A percentile compares a stretch with the other conserved stretches of the same genome.
phyloP scores from a whole-genome alignment of 2,888 invertebrate genomes.

The Deroplatys truncata region DNA sequence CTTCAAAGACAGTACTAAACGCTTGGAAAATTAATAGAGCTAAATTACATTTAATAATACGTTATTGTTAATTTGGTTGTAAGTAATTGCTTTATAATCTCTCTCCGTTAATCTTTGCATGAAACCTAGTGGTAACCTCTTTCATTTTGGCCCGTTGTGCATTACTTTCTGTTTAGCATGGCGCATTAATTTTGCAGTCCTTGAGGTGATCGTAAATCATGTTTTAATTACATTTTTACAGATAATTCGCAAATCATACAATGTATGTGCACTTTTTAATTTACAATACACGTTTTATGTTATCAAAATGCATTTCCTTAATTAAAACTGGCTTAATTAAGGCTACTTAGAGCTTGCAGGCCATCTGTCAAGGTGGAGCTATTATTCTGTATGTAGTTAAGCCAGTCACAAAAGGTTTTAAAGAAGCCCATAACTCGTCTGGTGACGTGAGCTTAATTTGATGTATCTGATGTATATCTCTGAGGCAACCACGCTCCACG shows the following conservation, averaged over 20 bases:
- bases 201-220: background rate
- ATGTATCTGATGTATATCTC: background rate
- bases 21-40: too few relatives aligned
- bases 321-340: background rate
- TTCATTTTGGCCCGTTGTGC: too few relatives aligned
- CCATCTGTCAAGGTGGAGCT: background rate
- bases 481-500: too few relatives aligned
- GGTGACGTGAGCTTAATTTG: background rate
- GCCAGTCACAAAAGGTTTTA: background rate
- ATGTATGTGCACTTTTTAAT: background rate
- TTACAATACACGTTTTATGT: background rate
- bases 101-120: too few relatives aligned
- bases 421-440: background rate
- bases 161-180: background rate
- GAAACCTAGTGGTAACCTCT: too few relatives aligned
- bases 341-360: background rate
- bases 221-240: background rate
- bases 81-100: too few relatives aligned
- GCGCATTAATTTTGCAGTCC: background rate
- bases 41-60: too few relatives aligned
- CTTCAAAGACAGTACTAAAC: too few relatives aligned
- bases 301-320: background rate
- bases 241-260: background rate
- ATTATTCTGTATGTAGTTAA: background rate
- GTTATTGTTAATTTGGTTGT: too few relatives aligned